These are phyloP conservation scores for Euwallacea fornicatus DNA, from an alignment of 1,140 invertebrate species.

Conservation along the genomic window DNA sequence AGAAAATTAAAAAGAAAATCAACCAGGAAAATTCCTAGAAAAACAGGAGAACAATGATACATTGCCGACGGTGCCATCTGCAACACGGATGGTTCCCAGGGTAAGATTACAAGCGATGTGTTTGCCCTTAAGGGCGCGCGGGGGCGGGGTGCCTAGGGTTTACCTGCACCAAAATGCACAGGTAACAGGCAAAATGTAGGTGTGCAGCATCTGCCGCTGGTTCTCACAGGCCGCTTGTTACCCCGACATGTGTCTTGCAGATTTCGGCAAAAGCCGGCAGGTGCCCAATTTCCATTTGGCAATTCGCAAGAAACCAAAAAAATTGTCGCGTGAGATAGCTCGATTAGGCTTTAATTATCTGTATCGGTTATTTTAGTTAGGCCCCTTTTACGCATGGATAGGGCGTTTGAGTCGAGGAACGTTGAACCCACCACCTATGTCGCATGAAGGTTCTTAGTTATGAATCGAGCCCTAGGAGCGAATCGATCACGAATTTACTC, in stretches of 20 bases:
- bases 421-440: no score
- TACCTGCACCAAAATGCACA: conserved; percentile 38
- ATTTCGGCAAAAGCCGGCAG: conserved; percentile 34
- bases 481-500: conserved; percentile 24
- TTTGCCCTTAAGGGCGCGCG: conserved; percentile 27
- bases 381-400: not conserved
- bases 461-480: not conserved
- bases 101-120: conserved; percentile 35
- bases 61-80: conserved; percentile 11
- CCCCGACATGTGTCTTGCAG: conserved; percentile 38
- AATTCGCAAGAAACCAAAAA: conserved; percentile 27
- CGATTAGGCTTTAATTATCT: conserved; percentile 39
- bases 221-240: conserved; percentile 35
- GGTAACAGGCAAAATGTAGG: conserved; percentile 31
- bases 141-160: conserved; percentile 25
- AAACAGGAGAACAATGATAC: no score
- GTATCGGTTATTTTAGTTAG: conserved; percentile 15
- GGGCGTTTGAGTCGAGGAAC: not conserved
- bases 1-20: no score
- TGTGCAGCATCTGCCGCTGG: conserved; percentile 38
- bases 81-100: conserved; percentile 27
- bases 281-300: conserved; percentile 33
- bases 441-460: conserved; percentile 4
- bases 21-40: no score
- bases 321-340: conserved; percentile 37